phyloP scores from a whole-genome alignment of 2,888 invertebrate species.

The Melitaea athalia region DNA sequence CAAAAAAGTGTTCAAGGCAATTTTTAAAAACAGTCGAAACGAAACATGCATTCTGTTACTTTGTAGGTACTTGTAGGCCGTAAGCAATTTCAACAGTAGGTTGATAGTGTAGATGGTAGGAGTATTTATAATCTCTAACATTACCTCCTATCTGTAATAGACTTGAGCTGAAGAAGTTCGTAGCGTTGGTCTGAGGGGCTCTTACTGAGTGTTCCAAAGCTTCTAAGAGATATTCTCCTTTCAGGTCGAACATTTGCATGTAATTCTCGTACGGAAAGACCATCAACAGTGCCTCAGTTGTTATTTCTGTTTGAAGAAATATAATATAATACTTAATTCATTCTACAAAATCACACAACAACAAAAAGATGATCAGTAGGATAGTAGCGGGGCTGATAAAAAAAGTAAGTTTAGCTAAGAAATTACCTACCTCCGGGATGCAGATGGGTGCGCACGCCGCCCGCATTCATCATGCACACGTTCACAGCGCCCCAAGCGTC shows the following conservation, averaged over 20 bases:
- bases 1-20: too few species aligned
- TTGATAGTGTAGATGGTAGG: too few species aligned
- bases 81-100: too few species aligned
- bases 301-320: constrained; percentile 79
- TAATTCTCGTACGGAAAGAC: constrained; percentile 90
- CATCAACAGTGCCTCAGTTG: constrained; percentile 86
- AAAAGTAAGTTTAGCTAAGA: background rate
- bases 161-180: constrained; percentile 67
- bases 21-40: too few species aligned
- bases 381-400: background rate
- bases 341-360: background rate
- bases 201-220: constrained; percentile 83
- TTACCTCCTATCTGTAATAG: constrained; percentile 84
- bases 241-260: constrained; percentile 87
- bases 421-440: constrained; percentile 83
- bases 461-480: constrained; percentile 85
- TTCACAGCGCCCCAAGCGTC: constrained; percentile 64
- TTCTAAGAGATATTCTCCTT: constrained; percentile 84
- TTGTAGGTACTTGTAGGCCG: too few species aligned
- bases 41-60: too few species aligned
- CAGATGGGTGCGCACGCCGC: constrained; percentile 87
- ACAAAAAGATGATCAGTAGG: too few species aligned
- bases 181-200: constrained; percentile 52
- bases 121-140: background rate
- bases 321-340: background rate